Conservation (phyloP, 2,797 vertebrate species). For the Arctocebus calabarensis region DNA sequence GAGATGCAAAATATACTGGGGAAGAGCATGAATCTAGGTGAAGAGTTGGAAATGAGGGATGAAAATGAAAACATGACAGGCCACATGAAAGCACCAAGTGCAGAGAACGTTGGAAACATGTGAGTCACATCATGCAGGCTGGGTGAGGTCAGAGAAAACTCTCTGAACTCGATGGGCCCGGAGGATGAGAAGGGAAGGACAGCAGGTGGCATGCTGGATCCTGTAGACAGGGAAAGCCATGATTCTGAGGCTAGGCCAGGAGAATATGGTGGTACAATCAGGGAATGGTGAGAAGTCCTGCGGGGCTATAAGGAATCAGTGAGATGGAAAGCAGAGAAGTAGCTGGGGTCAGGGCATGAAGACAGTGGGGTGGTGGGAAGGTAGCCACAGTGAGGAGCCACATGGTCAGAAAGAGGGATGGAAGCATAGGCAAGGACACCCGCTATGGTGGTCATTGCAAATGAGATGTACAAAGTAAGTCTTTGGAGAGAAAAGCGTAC, state of each 20-base stretch:
- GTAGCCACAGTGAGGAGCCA: neutral
- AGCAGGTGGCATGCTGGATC: neutral
- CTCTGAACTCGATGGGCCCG: neutral
- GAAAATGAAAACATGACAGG: neutral
- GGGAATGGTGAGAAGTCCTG: neutral
- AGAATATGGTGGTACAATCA: neutral
- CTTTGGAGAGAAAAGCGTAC: neutral
- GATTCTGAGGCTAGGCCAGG: neutral
- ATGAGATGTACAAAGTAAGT: neutral
- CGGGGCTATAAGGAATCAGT: neutral
- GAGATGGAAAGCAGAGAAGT: neutral
- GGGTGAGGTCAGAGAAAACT: neutral
- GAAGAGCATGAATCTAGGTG: neutral
- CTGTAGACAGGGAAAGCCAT: neutral
- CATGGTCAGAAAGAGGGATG: no score
- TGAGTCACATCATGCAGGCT: neutral
- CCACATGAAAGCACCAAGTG: neutral
- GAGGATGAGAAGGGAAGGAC: neutral
- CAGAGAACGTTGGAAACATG: neutral
- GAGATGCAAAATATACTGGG: neutral
- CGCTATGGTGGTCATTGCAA: neutral
- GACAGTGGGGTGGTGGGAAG: neutral
- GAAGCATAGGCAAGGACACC: neutral
- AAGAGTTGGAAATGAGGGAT: neutral
- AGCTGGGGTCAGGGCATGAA: rapidly evolving